Percentiles rank a stretch among this genome's conserved stretches.
Evolutionary conservation across 1,140 invertebrate species (phyloP).

Genomic region (Trichoplusia ni): DNA sequence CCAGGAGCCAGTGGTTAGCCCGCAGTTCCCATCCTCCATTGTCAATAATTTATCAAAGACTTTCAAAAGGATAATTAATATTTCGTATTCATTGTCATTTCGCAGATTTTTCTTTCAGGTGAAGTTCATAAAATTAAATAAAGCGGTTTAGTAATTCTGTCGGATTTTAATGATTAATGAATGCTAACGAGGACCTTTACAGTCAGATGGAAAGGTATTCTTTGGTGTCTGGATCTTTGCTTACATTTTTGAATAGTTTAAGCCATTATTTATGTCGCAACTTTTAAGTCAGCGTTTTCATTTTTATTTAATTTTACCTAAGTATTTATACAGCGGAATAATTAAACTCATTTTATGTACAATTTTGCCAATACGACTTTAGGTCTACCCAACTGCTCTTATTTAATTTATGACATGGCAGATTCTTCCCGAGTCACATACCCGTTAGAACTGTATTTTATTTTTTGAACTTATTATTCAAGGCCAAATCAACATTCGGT

Average conservation of each 20-base stretch:
- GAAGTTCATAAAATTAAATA: constrained; percentile 5
- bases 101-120: constrained; percentile 2
- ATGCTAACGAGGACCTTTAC: constrained; percentile 4
- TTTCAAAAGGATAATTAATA: constrained; percentile 10
- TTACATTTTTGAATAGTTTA: neutral
- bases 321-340: too few relatives aligned
- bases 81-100: constrained; percentile 16
- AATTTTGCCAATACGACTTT: too few relatives aligned
- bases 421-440: too few relatives aligned
- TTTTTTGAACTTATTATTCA: too few relatives aligned
- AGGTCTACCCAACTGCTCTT: too few relatives aligned
- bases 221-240: neutral
- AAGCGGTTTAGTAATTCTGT: too few relatives aligned
- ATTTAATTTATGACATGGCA: too few relatives aligned
- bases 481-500: too few relatives aligned
- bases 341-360: too few relatives aligned
- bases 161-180: constrained; percentile 8
- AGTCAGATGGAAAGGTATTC: neutral
- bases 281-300: neutral
- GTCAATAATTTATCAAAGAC: constrained; percentile 1
- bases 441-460: too few relatives aligned
- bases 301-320: neutral
- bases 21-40: neutral
- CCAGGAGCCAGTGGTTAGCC: too few relatives aligned
- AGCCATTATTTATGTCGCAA: neutral